Percentiles rank a stretch among this genome's conserved stretches.
Conservation (phyloP, 2,113 vertebrate species). For the Erpornis zantholeuca region DNA sequence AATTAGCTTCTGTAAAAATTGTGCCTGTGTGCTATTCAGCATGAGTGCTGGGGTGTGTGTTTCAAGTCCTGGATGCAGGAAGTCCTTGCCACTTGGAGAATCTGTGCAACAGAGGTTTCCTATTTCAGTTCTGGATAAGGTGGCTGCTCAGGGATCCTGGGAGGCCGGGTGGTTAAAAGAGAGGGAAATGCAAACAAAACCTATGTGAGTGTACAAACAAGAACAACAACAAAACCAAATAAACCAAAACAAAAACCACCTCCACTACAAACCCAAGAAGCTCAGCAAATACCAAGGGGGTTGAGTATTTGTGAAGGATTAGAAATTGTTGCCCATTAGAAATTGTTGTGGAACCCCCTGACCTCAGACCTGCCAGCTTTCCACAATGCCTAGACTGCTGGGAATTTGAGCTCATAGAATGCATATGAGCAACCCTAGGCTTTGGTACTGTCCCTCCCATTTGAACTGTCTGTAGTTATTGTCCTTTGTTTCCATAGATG, state of each 20-base stretch:
- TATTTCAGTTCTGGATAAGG: neutral
- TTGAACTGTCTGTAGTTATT: constrained; percentile 3
- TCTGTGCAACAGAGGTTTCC: neutral
- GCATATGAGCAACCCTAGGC: neutral
- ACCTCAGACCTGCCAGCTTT: neutral
- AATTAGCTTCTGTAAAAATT: neutral
- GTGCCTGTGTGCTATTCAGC: accelerated
- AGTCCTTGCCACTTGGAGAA: neutral
- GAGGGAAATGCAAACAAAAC: neutral
- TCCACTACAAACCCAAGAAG: neutral
- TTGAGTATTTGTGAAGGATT: neutral
- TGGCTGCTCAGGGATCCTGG: neutral
- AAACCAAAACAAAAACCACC: neutral
- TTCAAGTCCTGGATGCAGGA: neutral
- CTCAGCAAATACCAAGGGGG: neutral
- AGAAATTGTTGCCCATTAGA: neutral
- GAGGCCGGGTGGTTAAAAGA: neutral
- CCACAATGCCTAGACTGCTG: neutral
- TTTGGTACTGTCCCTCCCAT: neutral
- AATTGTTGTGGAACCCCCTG: neutral
- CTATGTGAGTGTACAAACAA: neutral
- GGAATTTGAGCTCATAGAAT: neutral
- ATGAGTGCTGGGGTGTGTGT: neutral
- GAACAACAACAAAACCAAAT: neutral
- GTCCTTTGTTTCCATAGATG: constrained; percentile 78